Percentiles rank a stretch among this genome's conserved stretches.
Conservation (phyloP, 2,113 vertebrate species). For the Colossoma macropomum region DNA sequence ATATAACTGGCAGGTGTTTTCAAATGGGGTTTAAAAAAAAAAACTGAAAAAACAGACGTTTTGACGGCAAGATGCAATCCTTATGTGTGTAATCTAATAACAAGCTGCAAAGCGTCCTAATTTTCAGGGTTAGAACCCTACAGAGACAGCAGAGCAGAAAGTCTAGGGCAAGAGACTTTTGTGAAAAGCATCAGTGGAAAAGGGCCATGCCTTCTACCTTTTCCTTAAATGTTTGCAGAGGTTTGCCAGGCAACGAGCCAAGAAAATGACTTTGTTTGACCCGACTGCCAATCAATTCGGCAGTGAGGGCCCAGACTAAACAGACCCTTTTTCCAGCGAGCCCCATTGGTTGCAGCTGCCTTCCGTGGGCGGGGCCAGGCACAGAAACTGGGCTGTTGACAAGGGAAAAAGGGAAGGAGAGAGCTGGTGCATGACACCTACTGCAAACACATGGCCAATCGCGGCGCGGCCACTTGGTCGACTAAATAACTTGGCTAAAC, state of each 20-base stretch:
- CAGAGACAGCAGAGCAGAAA: conserved; percentile 66
- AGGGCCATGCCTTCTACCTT: conserved; percentile 55
- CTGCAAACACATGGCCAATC: conserved; percentile 44
- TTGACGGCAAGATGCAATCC: not conserved
- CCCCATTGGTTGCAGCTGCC: conserved; percentile 90
- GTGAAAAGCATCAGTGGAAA: conserved; percentile 83
- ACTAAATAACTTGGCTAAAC: conserved; percentile 9
- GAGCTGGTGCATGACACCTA: conserved; percentile 44
- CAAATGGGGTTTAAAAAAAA: not conserved
- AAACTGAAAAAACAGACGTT: not conserved
- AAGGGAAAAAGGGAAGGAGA: conserved; percentile 53
- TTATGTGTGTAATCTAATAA: conserved; percentile 17
- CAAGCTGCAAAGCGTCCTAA: conserved; percentile 8
- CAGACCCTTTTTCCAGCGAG: conserved; percentile 86
- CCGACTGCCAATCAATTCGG: conserved; percentile 94
- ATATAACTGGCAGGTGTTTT: not conserved
- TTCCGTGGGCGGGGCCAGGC: conserved; percentile 70
- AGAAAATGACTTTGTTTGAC: conserved; percentile 91
- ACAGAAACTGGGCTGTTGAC: conserved; percentile 56
- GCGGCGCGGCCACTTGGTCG: conserved; percentile 9
- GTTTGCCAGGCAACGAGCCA: conserved; percentile 87
- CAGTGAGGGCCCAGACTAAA: conserved; percentile 94
- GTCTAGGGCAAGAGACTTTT: conserved; percentile 66
- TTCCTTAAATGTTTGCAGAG: conserved; percentile 87
- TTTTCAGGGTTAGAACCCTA: conserved; percentile 40